Evolutionary conservation across 92 coral and sea anemone genomes (phyloP), one percentile per base, ranked within the genome.

Genomic region (Galaxea fascicularis): DNA sequence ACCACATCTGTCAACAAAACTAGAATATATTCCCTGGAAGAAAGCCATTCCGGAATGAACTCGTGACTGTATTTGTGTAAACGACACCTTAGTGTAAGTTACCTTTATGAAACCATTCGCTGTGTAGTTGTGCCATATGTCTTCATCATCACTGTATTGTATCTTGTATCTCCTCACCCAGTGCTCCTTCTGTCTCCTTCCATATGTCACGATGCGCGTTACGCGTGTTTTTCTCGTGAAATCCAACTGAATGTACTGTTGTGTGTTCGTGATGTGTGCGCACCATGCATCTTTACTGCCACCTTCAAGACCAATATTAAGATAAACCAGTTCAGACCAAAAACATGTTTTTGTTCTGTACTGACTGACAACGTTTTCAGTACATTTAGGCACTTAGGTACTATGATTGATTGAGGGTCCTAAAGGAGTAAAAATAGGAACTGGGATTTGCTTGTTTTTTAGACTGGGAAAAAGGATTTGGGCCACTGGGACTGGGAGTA

Each of bases 71-170:
- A 6, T 35, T 35, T 6, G 6, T 35, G 41, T 35, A 35, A 35
- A 6, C 41, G 41, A 35, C 41, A 6, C 41, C 6, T 35, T 35
- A 35, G 41, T 35, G 41, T n/a, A n/a, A n/a, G n/a, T 66, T 53
- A 95, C 96, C 93, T 88, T 95, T 4, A 70, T 56, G 16, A 84
- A 88, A 3, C 98, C 98, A 68, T 95, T 88, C 72, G 93, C 96
- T 6, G 62, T 85, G 76, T 95, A 95, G 72, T 86, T 77, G 31
- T 49, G 62, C 98, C 98, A 95, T 21, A 77, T 77, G 22, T 56
- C 27, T 11, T 93, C 93, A 63, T 95, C 96, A 63, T 73, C 82
- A 72, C 96, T 95, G 85, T 82, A 86, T 72, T 83, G 94, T 52
- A 95, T 82, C 12, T 73, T 75, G 71, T 95, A 95, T 57, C 76